Base-by-base conservation (phyloP, 2,797 vertebrate species). In the Linurgus olivaceus region DNA sequence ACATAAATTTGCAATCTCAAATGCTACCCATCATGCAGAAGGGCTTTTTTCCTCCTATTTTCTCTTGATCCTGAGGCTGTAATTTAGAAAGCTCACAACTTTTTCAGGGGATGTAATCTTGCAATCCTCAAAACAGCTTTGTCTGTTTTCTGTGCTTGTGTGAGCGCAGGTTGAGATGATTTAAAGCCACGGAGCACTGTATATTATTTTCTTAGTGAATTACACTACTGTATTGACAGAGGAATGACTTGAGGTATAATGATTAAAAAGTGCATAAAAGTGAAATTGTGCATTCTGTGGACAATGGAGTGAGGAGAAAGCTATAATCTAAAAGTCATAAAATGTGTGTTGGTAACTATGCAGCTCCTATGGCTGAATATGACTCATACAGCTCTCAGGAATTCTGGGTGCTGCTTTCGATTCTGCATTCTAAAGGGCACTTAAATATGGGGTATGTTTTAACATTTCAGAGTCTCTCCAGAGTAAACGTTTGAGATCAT, bases 401-500 rank as follows among this genome's bases (percentile, higher is more conserved):
- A 91, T 57, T 71, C 62, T 71, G 51, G 62, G 48, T 63, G 52
- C 57, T 94, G 47, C 7, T 93, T 92, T 92, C 25, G 31, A 33
- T 50, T 84, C 68, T 94, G 66, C 83, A 14, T 52, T 94, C 40
- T 83, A 88, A 93, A 94, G 84, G 80, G 37, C 61, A 90, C 33
- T 90, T 88, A 20, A 28, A 88, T 73, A 50, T 40, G 54, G 45
- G 62, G 11, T 55, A 8, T 68, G 31, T 62, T 77, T 78, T 74
- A 67, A 74, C 66, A 73, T 81, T 90, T 82, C 38, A 91, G 48
- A 92, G 16, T 31, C 58, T 57, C 57, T 88, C 55, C 68, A 90
- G 35, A 44, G 86, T 89, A 94, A 96, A 96, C 66, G 94, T 83
- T 92, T 94, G 59, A 93, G 81, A 93, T 79, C 94, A 93, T 25